Base-by-base conservation (phyloP, 2,888 invertebrate species). In the Apoda limacodes region DNA sequence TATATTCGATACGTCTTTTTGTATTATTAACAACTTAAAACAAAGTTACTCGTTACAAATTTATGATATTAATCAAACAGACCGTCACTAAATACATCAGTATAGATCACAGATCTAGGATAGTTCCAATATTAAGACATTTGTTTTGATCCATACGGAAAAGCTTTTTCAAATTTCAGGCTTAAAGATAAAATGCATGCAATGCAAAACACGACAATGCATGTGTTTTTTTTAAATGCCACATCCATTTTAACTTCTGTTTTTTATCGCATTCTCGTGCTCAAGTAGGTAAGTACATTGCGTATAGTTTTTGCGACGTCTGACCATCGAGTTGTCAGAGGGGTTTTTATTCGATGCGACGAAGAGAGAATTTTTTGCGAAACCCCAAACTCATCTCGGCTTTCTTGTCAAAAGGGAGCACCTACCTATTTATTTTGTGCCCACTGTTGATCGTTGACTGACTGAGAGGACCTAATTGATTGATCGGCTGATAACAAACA, bases 401-500 rank as follows among this genome's bases (percentile, higher is more conserved):
- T n/a, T n/a, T 55, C 53, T 50, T 55, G 60, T 63, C 68, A 62
- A 17, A 17, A 71, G 60, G 55, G 56, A 66, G 64, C 61, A 60
- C 52, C 64, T 64, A 64, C 72, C 74, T 61, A 69, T 74, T 72
- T 69, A 58, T n/a, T n/a, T 55, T 61, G 56, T 58, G 59, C 42
- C 52, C 55, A 52, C 56, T 53, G 59, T 62, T 60, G 52, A 48
- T 47, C 60, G n/a, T n/a, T n/a, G n/a, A n/a, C n/a, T n/a, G n/a
- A n/a, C n/a, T n/a, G n/a, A n/a, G n/a, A n/a, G n/a, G 50, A 46
- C 49, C 65, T 74, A 76, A 76, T 76, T 76, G 76, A 75, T 72
- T 62, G 66, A 63, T 67, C n/a, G n/a, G n/a, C n/a, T n/a, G n/a
- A n/a, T n/a, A n/a, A n/a, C n/a, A n/a, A n/a, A n/a, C n/a, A n/a